These are phyloP conservation scores for Crocodylus rhombifer DNA, from an alignment of 2,797 vertebrate species.

Conservation along the genomic window DNA sequence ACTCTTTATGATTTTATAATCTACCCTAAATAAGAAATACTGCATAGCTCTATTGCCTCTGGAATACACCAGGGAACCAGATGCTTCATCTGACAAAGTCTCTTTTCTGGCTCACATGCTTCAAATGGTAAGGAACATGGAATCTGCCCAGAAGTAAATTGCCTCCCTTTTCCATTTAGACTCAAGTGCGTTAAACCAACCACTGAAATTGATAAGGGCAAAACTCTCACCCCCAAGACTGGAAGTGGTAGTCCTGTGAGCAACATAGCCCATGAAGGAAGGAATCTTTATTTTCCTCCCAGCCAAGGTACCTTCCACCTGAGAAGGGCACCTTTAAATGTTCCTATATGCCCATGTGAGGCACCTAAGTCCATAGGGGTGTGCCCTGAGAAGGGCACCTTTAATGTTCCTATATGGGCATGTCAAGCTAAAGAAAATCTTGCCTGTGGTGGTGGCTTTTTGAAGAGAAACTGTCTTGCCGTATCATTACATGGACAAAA, in stretches of 20 bases:
- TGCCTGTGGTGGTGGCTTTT: not conserved
- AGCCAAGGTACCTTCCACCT: too few relatives aligned
- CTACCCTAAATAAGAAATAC: not conserved
- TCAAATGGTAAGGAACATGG: not conserved
- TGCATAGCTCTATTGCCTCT: not conserved
- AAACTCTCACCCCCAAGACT: not conserved
- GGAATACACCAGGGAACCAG: not conserved
- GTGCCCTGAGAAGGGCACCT: too few relatives aligned
- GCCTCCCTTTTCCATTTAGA: not conserved
- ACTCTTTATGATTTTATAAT: not conserved
- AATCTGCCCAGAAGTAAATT: not conserved
- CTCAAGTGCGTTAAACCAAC: not conserved
- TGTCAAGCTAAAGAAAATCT: not conserved
- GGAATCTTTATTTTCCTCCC: too few relatives aligned
- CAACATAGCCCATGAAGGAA: not conserved
- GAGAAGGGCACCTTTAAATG: too few relatives aligned
- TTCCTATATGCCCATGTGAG: not conserved
- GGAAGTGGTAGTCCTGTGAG: not conserved
- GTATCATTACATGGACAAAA: not conserved
- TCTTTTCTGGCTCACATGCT: not conserved
- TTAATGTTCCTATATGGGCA: not conserved
- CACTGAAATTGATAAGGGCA: not conserved
- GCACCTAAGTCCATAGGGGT: too few relatives aligned
- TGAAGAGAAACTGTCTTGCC: not conserved
- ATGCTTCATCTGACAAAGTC: not conserved